Base-by-base conservation (phyloP, 23 tunicate species). In the Trididemnum miniatum region DNA sequence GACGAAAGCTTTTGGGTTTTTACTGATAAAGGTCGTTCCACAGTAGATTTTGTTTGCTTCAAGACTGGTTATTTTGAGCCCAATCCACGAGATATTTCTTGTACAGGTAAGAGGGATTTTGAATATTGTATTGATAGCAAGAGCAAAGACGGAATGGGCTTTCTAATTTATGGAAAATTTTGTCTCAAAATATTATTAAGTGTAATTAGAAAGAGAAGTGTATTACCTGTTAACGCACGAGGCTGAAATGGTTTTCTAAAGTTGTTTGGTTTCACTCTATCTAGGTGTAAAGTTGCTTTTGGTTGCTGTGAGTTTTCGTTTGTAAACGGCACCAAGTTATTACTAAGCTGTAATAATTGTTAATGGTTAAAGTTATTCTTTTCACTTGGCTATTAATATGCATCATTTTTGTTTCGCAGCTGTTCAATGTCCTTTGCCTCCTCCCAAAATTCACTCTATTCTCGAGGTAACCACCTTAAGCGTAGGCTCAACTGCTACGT, bases 71-170 rank as follows among this genome's bases (percentile, higher is more conserved):
- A 28, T 34, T 92, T 92, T 65, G 5, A 54, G 7, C 97, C 97
- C 9, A 50, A 92, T 50, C 97, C 97, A 24, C 37, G 52, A 0
- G 64, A 59, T 52, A 62, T 76, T 4, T 29, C 4, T 30, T 92
- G 97, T 52, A 38, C 88, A 59, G 79, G 97, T 87, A 79, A 78
- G 80, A n/a, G n/a, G n/a, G n/a, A n/a, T n/a, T n/a, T n/a, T n/a
- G n/a, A n/a, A n/a, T n/a, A n/a, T n/a, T n/a, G n/a, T n/a, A n/a
- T n/a, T n/a, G n/a, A n/a, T n/a, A n/a, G n/a, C n/a, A n/a, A n/a
- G n/a, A n/a, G n/a, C n/a, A n/a, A n/a, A n/a, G n/a, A n/a, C n/a
- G n/a, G n/a, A n/a, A n/a, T n/a, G n/a, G n/a, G n/a, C n/a, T n/a
- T n/a, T n/a, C n/a, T n/a, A n/a, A n/a, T n/a, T n/a, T n/a, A n/a